These are phyloP conservation scores for Dermolepida albohirtum DNA, from an alignment of 2,888 invertebrate genomes.

Conservation along the genomic window DNA sequence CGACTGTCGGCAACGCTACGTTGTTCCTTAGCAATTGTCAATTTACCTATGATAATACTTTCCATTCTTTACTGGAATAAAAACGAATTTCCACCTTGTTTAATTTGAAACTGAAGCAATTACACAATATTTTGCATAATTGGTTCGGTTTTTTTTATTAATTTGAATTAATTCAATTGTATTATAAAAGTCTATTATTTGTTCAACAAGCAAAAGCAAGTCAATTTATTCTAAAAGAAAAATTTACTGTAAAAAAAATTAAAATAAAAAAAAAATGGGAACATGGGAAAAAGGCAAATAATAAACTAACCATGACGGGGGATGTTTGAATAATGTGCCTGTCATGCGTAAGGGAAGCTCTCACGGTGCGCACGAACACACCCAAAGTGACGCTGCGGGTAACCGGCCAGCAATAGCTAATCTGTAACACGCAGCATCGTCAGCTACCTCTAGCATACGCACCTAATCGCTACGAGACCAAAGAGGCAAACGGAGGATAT, in stretches of 20 bases:
- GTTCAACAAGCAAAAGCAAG: constrained; percentile 29
- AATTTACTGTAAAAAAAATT: constrained; percentile 42
- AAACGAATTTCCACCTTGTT: too few species aligned
- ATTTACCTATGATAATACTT: too few species aligned
- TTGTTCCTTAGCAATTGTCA: too few species aligned
- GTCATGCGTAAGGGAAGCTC: constrained; percentile 62
- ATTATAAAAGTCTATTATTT: constrained; percentile 4
- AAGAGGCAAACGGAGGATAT: constrained; percentile 5
- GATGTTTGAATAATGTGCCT: constrained; percentile 64
- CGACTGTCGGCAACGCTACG: too few species aligned
- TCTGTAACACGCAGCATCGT: constrained; percentile 63
- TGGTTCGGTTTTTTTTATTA: constrained; percentile 12
- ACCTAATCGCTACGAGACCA: constrained; percentile 30
- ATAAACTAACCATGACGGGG: constrained; percentile 61
- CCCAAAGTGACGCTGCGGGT: constrained; percentile 62
- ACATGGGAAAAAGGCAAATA: constrained; percentile 49
- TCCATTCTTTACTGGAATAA: too few species aligned
- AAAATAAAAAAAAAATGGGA: constrained; percentile 49
- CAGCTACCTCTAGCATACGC: constrained; percentile 46
- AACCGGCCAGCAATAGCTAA: constrained; percentile 69
- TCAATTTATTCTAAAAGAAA: constrained; percentile 28
- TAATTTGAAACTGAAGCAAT: too few species aligned
- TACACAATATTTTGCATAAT: too few species aligned
- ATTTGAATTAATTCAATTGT: background rate
- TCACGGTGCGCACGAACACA: constrained; percentile 62